Evolutionary conservation across 1,140 invertebrate genomes (phyloP), one percentile per base, ranked within the genome.

Genomic region (Stegodyphus dumicola): DNA sequence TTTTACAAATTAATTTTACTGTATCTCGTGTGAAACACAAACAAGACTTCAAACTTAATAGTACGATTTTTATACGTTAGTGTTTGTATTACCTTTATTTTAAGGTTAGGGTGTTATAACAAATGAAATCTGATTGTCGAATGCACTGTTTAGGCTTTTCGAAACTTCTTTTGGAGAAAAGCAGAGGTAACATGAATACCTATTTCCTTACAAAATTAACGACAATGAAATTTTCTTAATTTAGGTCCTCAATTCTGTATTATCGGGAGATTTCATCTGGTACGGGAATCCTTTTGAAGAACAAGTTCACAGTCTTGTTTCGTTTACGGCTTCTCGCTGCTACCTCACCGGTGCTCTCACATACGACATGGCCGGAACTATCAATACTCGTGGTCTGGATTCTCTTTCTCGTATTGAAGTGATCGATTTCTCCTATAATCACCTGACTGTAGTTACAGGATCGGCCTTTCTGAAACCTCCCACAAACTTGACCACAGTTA

Each of bases 261-360:
- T 84, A 54, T 18, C 80, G 0, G 80, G 80, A 7, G 80, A 84
- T 10, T 84, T 84, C 73, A 7, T 84, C 5, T 75, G 71, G 60
- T 33, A 76, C 10, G 80, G 80, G 1, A 69, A 9, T 33, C 80
- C 80, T 7, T 84, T 84, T 13, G 60, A 75, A 49, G 80, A 71
- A 6, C 80, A 84, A 48, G 64, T 10, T 0, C 15, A 69, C 6
- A 67, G 48, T 9, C 49, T 84, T 11, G 7, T 75, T 1, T 56
- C 49, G 73, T 6, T 84, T 6, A 53, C 52, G 15, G 60, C 60
- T 5, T 10, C 48, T 17, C 48, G 65, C 18, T 75, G 71, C 52
- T 56, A 10, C 7, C 71, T 84, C 7, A 73, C 15, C n/a, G 80
- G 80, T 0, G 18, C 71, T n/a, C 18, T 84, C 1, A 74, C 80